Percentiles rank a stretch among this genome's conserved stretches.
Evolutionary conservation across 2,888 invertebrate genomes (phyloP).

Genomic region (Temnothorax unifasciatus): DNA sequence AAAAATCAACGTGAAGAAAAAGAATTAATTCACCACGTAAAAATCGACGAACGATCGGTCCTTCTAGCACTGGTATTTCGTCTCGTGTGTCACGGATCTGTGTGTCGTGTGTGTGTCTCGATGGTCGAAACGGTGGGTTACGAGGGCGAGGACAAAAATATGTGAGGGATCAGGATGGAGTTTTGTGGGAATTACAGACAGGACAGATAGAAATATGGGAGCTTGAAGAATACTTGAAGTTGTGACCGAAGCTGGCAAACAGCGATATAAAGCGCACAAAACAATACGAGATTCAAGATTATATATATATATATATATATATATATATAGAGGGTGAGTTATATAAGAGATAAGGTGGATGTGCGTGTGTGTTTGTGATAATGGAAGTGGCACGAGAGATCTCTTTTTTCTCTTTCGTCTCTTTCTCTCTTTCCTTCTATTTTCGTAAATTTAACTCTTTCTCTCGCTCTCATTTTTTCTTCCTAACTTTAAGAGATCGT

Average conservation of each 20-base stretch:
- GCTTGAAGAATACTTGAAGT: slow-evolving; percentile 76
- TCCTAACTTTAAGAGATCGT: slow-evolving; percentile 43
- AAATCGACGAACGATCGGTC: slow-evolving; percentile 11
- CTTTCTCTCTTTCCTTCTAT: slow-evolving; percentile 44
- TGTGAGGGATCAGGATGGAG: background rate
- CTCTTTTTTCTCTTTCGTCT: slow-evolving; percentile 51
- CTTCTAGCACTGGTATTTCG: background rate
- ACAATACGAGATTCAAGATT: slow-evolving; percentile 78
- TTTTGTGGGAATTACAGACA: slow-evolving; percentile 23
- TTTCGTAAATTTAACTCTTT: slow-evolving; percentile 32
- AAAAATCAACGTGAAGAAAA: slow-evolving; percentile 21
- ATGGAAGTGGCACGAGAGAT: slow-evolving; percentile 67
- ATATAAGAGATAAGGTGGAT: slow-evolving; percentile 66
- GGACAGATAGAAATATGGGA: slow-evolving; percentile 62
- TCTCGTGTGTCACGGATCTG: slow-evolving; percentile 3
- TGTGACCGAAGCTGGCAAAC: slow-evolving; percentile 83
- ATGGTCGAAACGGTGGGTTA: slow-evolving; percentile 3
- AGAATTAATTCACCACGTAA: slow-evolving; percentile 12
- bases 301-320: slow-evolving; percentile 64
- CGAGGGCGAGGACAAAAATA: background rate
- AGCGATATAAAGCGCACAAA: slow-evolving; percentile 82
- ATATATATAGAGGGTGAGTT: slow-evolving; percentile 65
- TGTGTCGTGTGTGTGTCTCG: slow-evolving; percentile 9
- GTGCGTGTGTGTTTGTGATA: slow-evolving; percentile 64
- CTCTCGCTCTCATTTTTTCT: slow-evolving; percentile 58